Conservation (phyloP, 2,888 invertebrate genomes). For the Cremastobaeus sp. region DNA sequence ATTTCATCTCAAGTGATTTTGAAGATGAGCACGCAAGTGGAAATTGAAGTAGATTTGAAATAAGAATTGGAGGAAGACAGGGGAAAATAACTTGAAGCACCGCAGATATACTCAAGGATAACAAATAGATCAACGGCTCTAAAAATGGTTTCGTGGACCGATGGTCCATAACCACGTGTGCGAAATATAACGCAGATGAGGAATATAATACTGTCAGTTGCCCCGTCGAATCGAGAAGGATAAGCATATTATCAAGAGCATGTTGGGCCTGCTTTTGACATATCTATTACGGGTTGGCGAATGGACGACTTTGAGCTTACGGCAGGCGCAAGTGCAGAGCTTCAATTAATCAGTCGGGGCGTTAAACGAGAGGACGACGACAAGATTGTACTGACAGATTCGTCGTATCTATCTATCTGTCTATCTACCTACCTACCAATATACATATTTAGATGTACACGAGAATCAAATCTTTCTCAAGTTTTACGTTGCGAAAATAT, state of each 20-base stretch:
- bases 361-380: slow-evolving; percentile 72
- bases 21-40: background rate
- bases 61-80: background rate
- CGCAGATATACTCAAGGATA: slow-evolving; percentile 30
- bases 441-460: too few relatives aligned
- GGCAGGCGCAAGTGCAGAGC: slow-evolving; percentile 65
- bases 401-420: slow-evolving; percentile 69
- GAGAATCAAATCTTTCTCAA: too few relatives aligned
- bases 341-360: slow-evolving; percentile 77
- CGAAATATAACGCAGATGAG: slow-evolving; percentile 44
- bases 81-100: too few relatives aligned
- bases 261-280: slow-evolving; percentile 76
- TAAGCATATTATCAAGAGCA: slow-evolving; percentile 74
- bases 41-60: background rate
- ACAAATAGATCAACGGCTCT: slow-evolving; percentile 42
- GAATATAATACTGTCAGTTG: slow-evolving; percentile 33
- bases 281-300: slow-evolving; percentile 77
- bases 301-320: slow-evolving; percentile 72
- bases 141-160: slow-evolving; percentile 46
- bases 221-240: slow-evolving; percentile 54
- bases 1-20: slow-evolving; percentile 13
- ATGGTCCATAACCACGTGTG: slow-evolving; percentile 39
- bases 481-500: too few relatives aligned
- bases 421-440: slow-evolving; percentile 5
- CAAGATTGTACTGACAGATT: slow-evolving; percentile 75